Conservation (phyloP, 2,888 invertebrate species). For the Cordilura impudica region DNA sequence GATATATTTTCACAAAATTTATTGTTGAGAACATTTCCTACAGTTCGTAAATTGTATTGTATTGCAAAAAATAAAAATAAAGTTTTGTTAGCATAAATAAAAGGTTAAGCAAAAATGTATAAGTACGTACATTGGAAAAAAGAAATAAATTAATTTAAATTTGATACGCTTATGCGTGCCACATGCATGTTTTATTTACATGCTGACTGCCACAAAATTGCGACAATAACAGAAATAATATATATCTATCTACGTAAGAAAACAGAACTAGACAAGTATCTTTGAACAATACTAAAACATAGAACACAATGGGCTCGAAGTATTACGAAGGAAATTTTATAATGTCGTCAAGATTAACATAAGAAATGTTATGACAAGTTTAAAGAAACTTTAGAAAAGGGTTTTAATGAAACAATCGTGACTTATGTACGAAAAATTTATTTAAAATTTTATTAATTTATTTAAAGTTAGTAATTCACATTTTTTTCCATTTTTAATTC, state of each 20-base stretch:
- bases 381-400: no score
- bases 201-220: conserved; percentile 58
- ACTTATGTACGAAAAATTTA: no score
- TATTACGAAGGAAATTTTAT: no score
- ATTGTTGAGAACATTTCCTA: conserved; percentile 59
- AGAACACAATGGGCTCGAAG: neutral
- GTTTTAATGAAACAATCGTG: no score
- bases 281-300: conserved; percentile 23
- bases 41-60: conserved; percentile 44
- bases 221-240: conserved; percentile 50
- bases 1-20: conserved; percentile 52
- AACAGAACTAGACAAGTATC: conserved; percentile 36
- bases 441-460: no score
- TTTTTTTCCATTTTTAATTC: no score
- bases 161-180: conserved; percentile 69
- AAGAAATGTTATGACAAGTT: no score
- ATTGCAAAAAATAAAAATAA: conserved; percentile 17
- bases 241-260: neutral
- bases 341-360: no score
- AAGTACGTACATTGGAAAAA: conserved; percentile 49
- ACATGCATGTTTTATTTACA: conserved; percentile 64
- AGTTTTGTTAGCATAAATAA: neutral
- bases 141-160: conserved; percentile 65
- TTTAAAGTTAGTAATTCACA: no score
- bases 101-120: conserved; percentile 5